Base-by-base conservation (phyloP, 2,888 invertebrate species). In the Conchocele bisecta region DNA sequence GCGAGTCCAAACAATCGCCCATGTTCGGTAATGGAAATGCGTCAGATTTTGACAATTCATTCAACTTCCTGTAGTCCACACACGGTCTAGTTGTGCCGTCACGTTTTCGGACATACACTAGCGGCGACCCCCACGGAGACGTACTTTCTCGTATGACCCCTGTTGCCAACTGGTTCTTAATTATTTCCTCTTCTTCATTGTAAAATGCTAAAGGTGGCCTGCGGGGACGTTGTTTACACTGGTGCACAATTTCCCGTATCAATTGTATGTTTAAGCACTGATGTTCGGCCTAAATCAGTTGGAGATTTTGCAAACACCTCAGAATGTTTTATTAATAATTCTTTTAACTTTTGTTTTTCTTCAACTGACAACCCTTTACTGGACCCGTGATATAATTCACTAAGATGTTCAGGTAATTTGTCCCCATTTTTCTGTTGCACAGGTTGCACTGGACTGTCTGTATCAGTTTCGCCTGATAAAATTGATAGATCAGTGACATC, bases 181-280 rank as follows among this genome's bases (percentile, higher is more conserved):
- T 42, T 15, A 58, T 42, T 22, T 58, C 53, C 33, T 66, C 66
- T 22, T 50, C 51, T 39, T 66, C 42, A n/a, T 54, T 41, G 2
- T 29, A 33, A 42, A 51, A 66, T 11, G 58, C 39, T 17, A 31
- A 26, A 2, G 66, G 66, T n/a, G 48, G 17, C 7, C 66, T 44
- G 31, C 66, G 39, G 15, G 66, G 66, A n/a, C 51, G 58, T 15
- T 48, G 29, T 59, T 42, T 66, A 20, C n/a, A 66, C 44, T 13
- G 64, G 54, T 5, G 17, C 26, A 13, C 33, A 26, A 15, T 20
- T 28, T 20, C 53, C 59, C 11, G 67, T 53, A 15, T 61, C 39
- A 20, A 68, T 68, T 9, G 53, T 33, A 37, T 68, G 68, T 37
- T 60, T 53, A 22, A 68, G 53, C 17, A 61, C 48, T 20, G 33